Conservation (phyloP, 2,888 invertebrate genomes). For the Aphidoletes aphidimyza region DNA sequence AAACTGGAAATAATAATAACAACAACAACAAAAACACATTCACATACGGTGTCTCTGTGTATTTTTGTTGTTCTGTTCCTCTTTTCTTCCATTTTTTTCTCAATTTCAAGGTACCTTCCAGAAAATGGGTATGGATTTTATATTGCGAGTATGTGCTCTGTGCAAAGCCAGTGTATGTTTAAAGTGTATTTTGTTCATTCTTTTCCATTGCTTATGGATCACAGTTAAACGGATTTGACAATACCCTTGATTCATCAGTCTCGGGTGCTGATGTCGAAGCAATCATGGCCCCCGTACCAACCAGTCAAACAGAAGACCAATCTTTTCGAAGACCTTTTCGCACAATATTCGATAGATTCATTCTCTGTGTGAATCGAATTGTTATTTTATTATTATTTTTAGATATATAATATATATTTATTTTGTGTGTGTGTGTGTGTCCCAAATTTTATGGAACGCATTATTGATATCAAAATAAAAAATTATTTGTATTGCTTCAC, state of each 20-base stretch:
- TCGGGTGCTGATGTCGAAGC: neutral
- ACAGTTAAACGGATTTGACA: neutral
- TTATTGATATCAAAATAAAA: neutral
- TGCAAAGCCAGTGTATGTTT: neutral
- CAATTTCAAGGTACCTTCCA: neutral
- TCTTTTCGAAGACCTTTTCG: slow-evolving; percentile 9
- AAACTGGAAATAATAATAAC: neutral
- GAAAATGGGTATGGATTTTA: neutral
- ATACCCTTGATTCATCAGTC: slow-evolving; percentile 1
- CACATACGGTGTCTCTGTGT: too few relatives aligned
- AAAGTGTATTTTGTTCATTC: neutral
- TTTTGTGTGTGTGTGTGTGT: too few relatives aligned
- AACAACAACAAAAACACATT: neutral
- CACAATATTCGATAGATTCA: too few relatives aligned
- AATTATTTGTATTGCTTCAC: neutral
- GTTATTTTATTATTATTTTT: slow-evolving; percentile 10
- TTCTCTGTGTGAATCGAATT: neutral
- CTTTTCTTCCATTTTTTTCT: too few relatives aligned
- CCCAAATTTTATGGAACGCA: slow-evolving; percentile 2
- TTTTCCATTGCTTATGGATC: neutral
- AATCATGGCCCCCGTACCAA: neutral
- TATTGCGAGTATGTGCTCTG: neutral
- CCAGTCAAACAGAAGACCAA: neutral
- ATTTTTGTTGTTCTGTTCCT: too few relatives aligned
- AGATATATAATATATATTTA: too few relatives aligned